Base-by-base conservation (phyloP, 2,888 invertebrate species). In the Xanthia togata region DNA sequence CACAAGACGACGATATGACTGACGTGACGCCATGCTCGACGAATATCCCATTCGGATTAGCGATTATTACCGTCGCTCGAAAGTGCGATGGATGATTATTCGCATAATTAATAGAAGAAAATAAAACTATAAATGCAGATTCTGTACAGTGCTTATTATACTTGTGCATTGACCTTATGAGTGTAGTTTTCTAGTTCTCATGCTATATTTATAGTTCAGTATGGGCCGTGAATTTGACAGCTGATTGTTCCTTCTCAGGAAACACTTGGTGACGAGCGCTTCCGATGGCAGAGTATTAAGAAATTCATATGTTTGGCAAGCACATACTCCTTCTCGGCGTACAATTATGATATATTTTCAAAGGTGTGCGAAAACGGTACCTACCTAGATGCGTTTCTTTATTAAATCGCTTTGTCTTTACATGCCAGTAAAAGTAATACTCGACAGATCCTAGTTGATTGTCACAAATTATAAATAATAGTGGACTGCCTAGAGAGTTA, bases 341-440 rank as follows among this genome's bases (percentile, higher is more conserved):
- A 83, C 73, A 93, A 90, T 86, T 93, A 92, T 81, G 94, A 94
- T 87, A 84, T 94, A 81, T 94, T 93, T 89, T 93, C 94, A 74
- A 93, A 90, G 84, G 89, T 94, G 64, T 84, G 83, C 68, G 88
- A 87, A 78, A 86, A 87, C 70, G 83, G 79, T 86, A 82, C 76
- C 75, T 86, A 76, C 75, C 71, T 85, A 85, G 67, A 82, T 82
- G 38, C 68, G 70, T 78, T 79, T 74, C 69, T 73, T 78, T 69
- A 59, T 63, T 82, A 44, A 76, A 41, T 70, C 31, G 41, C 17
- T 68, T 84, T 71, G n/a, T 31, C 3, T 17, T 70, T 47, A 38
- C 41, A 55, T 55, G 23, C n/a, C 23, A 3, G 6, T 57, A 47
- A 38, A 20, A 35, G 23, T 38, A 35, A 63, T 44, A 11, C 3